Percentiles rank a stretch among this genome's conserved stretches.
These are phyloP conservation scores for Stictonetta naevosa DNA, from an alignment of 2,113 vertebrate species.

Conservation along the genomic window DNA sequence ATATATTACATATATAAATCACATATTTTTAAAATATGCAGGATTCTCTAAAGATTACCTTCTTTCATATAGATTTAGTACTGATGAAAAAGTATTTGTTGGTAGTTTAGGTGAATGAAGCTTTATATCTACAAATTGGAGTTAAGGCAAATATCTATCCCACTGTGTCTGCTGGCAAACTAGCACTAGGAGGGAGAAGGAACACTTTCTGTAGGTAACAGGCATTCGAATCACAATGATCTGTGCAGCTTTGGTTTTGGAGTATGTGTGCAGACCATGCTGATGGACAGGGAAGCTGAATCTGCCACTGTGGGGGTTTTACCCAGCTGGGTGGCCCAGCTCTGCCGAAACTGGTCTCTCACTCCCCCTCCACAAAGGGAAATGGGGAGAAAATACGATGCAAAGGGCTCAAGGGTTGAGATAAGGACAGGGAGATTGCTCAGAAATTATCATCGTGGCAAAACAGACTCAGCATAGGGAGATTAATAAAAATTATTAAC, in stretches of 20 bases:
- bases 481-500: too few relatives aligned
- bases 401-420: too few relatives aligned
- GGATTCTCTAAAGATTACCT: background rate
- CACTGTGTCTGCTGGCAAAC: background rate
- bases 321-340: too few relatives aligned
- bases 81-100: background rate
- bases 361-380: too few relatives aligned
- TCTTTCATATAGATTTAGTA: background rate
- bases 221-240: background rate
- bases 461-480: too few relatives aligned
- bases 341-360: too few relatives aligned
- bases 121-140: background rate
- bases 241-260: background rate
- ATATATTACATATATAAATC: too few relatives aligned
- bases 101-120: background rate
- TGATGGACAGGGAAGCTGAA: background rate
- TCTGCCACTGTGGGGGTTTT: background rate
- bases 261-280: background rate
- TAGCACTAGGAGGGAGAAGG: background rate
- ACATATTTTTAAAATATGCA: background rate
- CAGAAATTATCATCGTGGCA: too few relatives aligned
- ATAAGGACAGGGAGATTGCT: too few relatives aligned
- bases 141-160: background rate
- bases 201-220: background rate
- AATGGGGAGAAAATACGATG: too few relatives aligned